Evolutionary conservation across 2,888 invertebrate species (phyloP).

Genomic region (Pheosia tremula): DNA sequence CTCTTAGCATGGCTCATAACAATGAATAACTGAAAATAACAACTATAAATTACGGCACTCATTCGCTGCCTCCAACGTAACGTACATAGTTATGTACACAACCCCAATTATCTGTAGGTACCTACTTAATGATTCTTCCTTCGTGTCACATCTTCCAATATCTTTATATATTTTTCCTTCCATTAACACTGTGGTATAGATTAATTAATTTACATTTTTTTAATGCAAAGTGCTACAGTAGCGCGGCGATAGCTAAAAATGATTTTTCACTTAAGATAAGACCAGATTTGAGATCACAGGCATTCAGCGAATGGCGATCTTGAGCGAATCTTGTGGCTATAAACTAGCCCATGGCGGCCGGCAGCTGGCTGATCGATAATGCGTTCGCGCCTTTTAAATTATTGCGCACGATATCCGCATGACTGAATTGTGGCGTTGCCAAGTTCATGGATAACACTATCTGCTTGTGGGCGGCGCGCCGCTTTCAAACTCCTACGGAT

Average conservation of each 20-base stretch:
- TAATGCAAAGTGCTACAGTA: conserved; percentile 1
- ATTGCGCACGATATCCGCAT: conserved; percentile 34
- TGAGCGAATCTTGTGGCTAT: conserved; percentile 29
- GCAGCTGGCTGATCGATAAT: conserved; percentile 35
- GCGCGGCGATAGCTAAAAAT: not conserved
- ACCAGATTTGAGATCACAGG: conserved; percentile 19
- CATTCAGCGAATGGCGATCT: conserved; percentile 21
- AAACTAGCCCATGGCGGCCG: conserved; percentile 24
- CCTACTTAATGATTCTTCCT: no score
- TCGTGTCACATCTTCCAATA: no score
- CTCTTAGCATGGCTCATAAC: no score
- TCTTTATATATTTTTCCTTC: conserved; percentile 5
- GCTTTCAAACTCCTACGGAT: conserved; percentile 10
- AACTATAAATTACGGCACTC: no score
- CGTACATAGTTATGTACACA: no score
- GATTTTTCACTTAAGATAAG: not conserved
- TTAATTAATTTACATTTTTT: not conserved
- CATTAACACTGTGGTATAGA: conserved; percentile 13
- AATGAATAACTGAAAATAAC: no score
- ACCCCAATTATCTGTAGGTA: no score
- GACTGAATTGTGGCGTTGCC: conserved; percentile 37
- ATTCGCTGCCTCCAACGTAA: no score
- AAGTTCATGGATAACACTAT: conserved; percentile 28
- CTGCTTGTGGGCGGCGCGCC: conserved; percentile 17
- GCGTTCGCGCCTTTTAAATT: conserved; percentile 39